Evolutionary conservation across 2,113 vertebrate genomes (phyloP), one percentile per base, ranked within the genome.

Genomic region (Tragelaphus imberbis): DNA sequence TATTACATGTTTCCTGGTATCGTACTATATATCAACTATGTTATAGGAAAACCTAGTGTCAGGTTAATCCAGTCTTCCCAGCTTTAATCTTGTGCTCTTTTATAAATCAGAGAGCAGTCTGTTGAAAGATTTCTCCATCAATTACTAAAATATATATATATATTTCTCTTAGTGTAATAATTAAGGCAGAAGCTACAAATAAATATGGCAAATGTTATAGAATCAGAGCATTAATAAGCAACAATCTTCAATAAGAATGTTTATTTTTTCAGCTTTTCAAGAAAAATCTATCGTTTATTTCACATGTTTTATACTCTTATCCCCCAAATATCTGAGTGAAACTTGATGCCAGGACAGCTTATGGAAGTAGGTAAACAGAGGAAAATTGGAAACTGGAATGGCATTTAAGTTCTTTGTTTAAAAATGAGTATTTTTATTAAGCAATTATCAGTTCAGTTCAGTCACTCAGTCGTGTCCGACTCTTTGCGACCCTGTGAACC

Each of bases 21-120:
- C 71, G 14, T 65, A 58, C 14, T 53, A 85, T 96, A 56, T 96
- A 97, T 98, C 95, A 95, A 65, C 81, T 97, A 90, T 59, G 96
- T 96, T 97, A 96, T 44, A 40, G 71, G 90, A 94, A 97, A 96
- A n/a, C 59, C 91, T 88, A 61, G 81, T 47, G 19, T 92, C 96
- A 95, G 91, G 93, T 84, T 93, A 98, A 97, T 80, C 95, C 97
- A 98, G 98, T 90, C 94, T 80, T 94, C 95, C 86, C 92, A 91
- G 44, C 63, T 94, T 97, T 90, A 93, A 1, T 93, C 92, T 97
- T 81, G 28, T 75, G 59, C 28, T 96, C 93, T 96, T 93, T 93
- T 96, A 97, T 90, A 97, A 98, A 98, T 96, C 90, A 94, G 79
- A 53, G 51, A 28, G 91, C 55, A 84, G 14, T 4, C 17, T 59